Evolutionary conservation across 2,888 invertebrate genomes (phyloP), one percentile per base, ranked within the genome.

Genomic region (Argyresthia albistria): DNA sequence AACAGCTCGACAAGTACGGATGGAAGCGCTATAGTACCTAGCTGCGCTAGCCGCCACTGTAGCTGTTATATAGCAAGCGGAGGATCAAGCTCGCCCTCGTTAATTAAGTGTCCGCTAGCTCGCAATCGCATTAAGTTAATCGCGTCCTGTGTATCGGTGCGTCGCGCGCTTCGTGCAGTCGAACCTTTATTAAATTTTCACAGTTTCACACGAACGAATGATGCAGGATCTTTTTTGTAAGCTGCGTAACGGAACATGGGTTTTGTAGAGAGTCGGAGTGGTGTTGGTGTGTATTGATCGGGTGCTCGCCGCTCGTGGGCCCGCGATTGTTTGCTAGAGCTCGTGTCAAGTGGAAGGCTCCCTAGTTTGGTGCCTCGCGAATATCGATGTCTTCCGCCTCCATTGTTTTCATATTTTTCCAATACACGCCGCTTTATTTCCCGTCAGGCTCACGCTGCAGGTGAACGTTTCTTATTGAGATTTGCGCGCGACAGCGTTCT

Each of bases 51-150:
- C 25, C 25, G 25, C 25, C 25, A 2, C 25, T 25, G 25, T 25
- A 25, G 25, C 25, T 25, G 25, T 6, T 25, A 25, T 25, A 25
- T 6, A 25, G 25, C 25, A 4, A 25, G 25, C 25, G 25, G 25
- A 25, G 14, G n/a, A 43, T 43, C 39, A 43, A 14, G 43, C 43
- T 8, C 10, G 16, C 35, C 11, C 9, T 46, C 25, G 46, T 46
- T 49, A 36, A 49, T 49, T 49, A 49, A 49, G 46, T 45, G 46
- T 45, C 36, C 43, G 43, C 25, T 11, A 36, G 15, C 45, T 43
- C 50, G 43, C 50, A 51, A 54, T 54, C 54, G 51, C 47, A 54
- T 54, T 54, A 54, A 51, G 43, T 47, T 54, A 54, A 51, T 51
- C 51, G 54, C 36, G 46, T 51, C 45, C 16, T 36, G 50, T 37